phyloP scores from a whole-genome alignment of 2,888 invertebrate genomes.

The Conistra vaccinii region DNA sequence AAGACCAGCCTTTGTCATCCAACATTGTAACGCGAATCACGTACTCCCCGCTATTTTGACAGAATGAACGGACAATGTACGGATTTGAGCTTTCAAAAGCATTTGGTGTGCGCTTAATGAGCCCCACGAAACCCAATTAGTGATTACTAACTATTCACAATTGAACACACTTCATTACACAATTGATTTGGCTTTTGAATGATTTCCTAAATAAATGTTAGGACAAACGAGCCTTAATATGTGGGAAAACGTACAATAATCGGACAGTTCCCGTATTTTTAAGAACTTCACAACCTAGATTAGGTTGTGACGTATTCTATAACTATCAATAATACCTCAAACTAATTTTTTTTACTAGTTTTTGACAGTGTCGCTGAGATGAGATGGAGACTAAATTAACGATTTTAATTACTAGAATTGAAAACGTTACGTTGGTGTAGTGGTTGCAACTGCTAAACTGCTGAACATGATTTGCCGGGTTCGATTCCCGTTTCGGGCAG shows the following conservation, averaged over 20 bases:
- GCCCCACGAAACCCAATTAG: conserved; percentile 46
- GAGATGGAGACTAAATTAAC: too few species aligned
- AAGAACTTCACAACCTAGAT: background rate
- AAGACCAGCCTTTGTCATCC: conserved; percentile 76
- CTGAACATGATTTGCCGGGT: too few species aligned
- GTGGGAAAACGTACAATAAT: too few species aligned
- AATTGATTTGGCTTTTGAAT: conserved; percentile 25
- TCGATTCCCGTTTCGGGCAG: too few species aligned
- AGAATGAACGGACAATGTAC: conserved; percentile 65
- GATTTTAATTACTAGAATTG: too few species aligned
- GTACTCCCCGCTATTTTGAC: conserved; percentile 75
- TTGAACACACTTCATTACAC: conserved; percentile 39
- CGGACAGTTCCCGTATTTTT: background rate
- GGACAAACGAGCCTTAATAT: background rate
- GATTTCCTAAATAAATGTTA: background rate
- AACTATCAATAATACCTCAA: too few species aligned
- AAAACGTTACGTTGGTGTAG: too few species aligned
- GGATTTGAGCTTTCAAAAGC: conserved; percentile 47
- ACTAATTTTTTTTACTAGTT: too few species aligned
- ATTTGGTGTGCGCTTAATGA: conserved; percentile 47
- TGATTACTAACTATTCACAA: conserved; percentile 45
- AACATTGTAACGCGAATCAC: conserved; percentile 79
- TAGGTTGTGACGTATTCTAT: too few species aligned
- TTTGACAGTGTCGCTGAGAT: too few species aligned
- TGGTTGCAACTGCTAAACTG: too few species aligned